Evolutionary conservation across 2,888 invertebrate species (phyloP).

Genomic region (Saturnia pavonia): DNA sequence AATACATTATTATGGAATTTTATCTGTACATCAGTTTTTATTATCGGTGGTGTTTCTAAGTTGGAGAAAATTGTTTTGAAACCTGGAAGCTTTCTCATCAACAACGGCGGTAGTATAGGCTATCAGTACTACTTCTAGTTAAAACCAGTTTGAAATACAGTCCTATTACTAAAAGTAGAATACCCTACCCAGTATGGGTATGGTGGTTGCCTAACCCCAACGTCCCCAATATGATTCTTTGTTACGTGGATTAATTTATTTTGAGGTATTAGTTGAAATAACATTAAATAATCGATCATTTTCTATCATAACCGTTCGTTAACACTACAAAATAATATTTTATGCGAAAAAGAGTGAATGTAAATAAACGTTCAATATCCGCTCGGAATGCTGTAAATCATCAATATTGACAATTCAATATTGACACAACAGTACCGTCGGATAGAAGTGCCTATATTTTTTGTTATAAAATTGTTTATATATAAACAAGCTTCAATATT

Average conservation of each 20-base stretch:
- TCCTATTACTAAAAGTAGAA: too few species aligned
- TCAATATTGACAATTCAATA: constrained; percentile 46
- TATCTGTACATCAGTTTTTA: too few species aligned
- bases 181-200: too few species aligned
- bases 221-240: not conserved
- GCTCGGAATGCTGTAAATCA: constrained; percentile 6
- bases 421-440: constrained; percentile 38
- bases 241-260: not conserved
- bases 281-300: not conserved
- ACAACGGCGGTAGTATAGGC: too few species aligned
- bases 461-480: constrained; percentile 39
- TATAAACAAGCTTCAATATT: not conserved
- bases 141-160: too few species aligned
- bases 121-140: too few species aligned
- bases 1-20: too few species aligned
- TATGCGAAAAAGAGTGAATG: constrained; percentile 10
- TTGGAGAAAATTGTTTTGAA: too few species aligned
- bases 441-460: constrained; percentile 40
- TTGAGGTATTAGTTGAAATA: not conserved
- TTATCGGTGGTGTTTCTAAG: too few species aligned
- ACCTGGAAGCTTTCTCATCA: too few species aligned
- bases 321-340: constrained; percentile 3
- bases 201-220: too few species aligned
- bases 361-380: constrained; percentile 11
- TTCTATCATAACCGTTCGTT: not conserved